These are phyloP conservation scores for Thomomys bottae DNA, from an alignment of 2,113 vertebrate species.

Conservation along the genomic window DNA sequence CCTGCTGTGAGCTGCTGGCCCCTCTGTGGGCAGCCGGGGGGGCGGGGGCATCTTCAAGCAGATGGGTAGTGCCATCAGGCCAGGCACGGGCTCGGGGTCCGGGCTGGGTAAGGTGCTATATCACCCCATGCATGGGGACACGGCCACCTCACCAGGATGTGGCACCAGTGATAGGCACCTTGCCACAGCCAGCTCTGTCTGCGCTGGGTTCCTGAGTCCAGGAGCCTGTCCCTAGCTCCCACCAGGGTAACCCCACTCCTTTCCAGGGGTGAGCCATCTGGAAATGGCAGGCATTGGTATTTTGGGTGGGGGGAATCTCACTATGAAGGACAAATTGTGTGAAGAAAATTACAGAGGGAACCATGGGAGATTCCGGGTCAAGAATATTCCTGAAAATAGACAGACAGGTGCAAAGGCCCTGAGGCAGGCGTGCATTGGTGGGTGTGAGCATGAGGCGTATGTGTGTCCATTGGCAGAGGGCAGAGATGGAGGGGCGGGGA, in stretches of 20 bases:
- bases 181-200: rapidly evolving
- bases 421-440: rapidly evolving
- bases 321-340: background rate
- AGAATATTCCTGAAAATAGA: rapidly evolving
- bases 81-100: too few species aligned
- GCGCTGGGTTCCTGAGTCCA: rapidly evolving
- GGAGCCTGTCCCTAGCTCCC: background rate
- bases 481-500: too few species aligned
- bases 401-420: background rate
- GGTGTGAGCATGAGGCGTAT: background rate
- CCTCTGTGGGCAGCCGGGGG: too few species aligned
- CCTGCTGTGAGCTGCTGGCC: rapidly evolving
- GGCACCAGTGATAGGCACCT: too few species aligned
- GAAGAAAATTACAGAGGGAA: background rate
- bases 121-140: rapidly evolving
- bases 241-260: rapidly evolving
- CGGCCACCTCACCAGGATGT: too few species aligned
- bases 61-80: too few species aligned
- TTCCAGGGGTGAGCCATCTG: too few species aligned
- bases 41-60: too few species aligned
- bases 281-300: background rate
- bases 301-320: background rate
- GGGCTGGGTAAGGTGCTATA: too few species aligned
- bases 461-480: rapidly evolving
- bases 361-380: rapidly evolving